These are phyloP conservation scores for Teleogryllus oceanicus DNA, from an alignment of 2,888 invertebrate species.

Conservation along the genomic window DNA sequence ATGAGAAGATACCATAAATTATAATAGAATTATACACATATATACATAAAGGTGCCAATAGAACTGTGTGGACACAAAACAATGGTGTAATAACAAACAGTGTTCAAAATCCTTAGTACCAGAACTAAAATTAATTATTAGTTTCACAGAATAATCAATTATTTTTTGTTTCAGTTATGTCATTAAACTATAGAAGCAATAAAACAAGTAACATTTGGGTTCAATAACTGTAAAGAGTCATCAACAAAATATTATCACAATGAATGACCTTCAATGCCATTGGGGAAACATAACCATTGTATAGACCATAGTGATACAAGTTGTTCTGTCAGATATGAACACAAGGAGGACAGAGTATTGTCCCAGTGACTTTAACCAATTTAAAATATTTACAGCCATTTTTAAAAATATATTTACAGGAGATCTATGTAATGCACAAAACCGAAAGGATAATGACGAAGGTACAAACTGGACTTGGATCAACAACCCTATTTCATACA, in stretches of 20 bases:
- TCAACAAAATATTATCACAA: not conserved
- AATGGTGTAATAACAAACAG: not conserved
- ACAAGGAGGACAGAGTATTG: not conserved
- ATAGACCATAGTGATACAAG: not conserved
- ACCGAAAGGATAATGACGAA: not conserved
- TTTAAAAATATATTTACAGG: not conserved
- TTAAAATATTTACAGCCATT: not conserved
- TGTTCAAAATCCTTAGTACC: not conserved
- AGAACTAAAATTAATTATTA: not conserved
- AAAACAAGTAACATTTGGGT: not conserved
- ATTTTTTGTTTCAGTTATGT: not conserved
- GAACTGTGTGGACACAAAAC: conserved; percentile 1
- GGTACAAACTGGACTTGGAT: not conserved
- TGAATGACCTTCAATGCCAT: not conserved
- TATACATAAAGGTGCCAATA: conserved; percentile 5
- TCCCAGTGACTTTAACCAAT: not conserved
- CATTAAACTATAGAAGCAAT: not conserved
- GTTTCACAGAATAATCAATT: not conserved
- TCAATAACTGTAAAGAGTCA: not conserved
- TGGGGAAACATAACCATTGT: not conserved
- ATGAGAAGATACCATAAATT: not conserved
- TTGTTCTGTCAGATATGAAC: not conserved
- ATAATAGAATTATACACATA: not conserved
- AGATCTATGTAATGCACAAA: not conserved
- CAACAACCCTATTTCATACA: not conserved